phyloP scores from a whole-genome alignment of 2,888 invertebrate species.

The Caradrina clavipalpis region DNA sequence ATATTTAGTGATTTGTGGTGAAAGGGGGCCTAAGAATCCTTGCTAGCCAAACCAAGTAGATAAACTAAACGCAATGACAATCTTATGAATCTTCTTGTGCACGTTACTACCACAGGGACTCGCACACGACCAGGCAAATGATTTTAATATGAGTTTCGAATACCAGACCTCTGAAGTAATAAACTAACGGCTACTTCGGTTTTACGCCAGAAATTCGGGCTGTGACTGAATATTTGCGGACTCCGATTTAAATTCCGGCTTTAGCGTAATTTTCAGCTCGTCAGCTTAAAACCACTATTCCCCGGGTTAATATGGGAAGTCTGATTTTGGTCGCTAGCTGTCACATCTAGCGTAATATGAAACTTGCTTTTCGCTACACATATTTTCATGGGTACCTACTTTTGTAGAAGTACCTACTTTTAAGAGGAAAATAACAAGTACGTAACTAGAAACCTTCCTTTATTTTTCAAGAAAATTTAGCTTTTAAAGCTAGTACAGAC shows the following conservation, averaged over 20 bases:
- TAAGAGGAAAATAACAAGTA: neutral
- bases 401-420: neutral
- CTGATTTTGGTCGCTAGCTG: slow-evolving; percentile 33
- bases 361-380: slow-evolving; percentile 3
- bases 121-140: slow-evolving; percentile 28
- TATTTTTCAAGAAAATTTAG: slow-evolving; percentile 6
- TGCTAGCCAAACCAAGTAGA: slow-evolving; percentile 18
- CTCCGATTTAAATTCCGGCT: slow-evolving; percentile 46
- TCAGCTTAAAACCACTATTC: slow-evolving; percentile 53
- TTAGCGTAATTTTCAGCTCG: slow-evolving; percentile 51
- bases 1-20: no score
- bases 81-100: slow-evolving; percentile 24
- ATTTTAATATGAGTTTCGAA: slow-evolving; percentile 44
- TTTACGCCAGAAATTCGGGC: slow-evolving; percentile 33
- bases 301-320: slow-evolving; percentile 37
- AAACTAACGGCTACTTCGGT: slow-evolving; percentile 47
- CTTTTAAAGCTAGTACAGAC: slow-evolving; percentile 2
- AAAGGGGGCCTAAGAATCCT: no score
- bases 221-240: slow-evolving; percentile 51
- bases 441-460: neutral
- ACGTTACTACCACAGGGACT: slow-evolving; percentile 1
- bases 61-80: slow-evolving; percentile 26
- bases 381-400: slow-evolving; percentile 4
- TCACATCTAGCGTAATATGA: slow-evolving; percentile 33
- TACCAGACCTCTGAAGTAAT: slow-evolving; percentile 43